These are phyloP conservation scores for Palythoa heliodiscus DNA, from an alignment of 92 coral and sea anemone species.

Conservation along the genomic window DNA sequence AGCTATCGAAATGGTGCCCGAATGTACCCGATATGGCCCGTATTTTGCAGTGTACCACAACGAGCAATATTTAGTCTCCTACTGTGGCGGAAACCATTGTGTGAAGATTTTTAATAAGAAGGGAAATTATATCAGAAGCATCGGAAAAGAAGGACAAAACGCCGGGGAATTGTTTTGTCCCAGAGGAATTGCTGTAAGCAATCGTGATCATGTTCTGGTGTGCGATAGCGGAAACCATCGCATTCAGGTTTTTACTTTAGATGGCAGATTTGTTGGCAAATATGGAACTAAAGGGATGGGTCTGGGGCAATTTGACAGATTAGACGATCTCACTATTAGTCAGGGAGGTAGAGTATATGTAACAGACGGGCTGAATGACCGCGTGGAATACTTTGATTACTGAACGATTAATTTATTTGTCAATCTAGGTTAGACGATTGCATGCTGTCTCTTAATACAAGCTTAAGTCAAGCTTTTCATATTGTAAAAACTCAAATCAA, in stretches of 20 bases:
- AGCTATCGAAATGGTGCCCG: conserved; percentile 19
- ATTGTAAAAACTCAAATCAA: too few relatives aligned
- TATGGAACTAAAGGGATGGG: conserved; percentile 44
- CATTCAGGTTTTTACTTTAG: conserved; percentile 51
- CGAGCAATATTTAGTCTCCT: conserved; percentile 37
- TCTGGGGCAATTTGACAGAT: conserved; percentile 38
- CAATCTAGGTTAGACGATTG: too few relatives aligned
- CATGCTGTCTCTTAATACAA: too few relatives aligned
- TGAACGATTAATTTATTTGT: neutral
- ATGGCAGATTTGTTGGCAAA: conserved; percentile 57
- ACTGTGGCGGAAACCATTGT: conserved; percentile 38
- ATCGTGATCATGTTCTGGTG: conserved; percentile 40
- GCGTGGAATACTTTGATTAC: conserved; percentile 39
- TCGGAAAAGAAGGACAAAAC: conserved; percentile 24
- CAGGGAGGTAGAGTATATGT: conserved; percentile 26
- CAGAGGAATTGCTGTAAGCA: conserved; percentile 33
- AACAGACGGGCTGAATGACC: conserved; percentile 29
- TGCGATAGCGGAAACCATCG: conserved; percentile 45
- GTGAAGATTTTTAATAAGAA: conserved; percentile 36
- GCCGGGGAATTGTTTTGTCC: conserved; percentile 38
- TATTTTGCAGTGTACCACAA: conserved; percentile 30
- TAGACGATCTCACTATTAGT: conserved; percentile 30
- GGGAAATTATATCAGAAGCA: conserved; percentile 22
- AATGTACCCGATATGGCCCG: conserved; percentile 33
- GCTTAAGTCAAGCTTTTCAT: too few relatives aligned